Evolutionary conservation across 1,140 invertebrate species (phyloP), one percentile per base, ranked within the genome.

Genomic region (Zaprionus davidi): DNA sequence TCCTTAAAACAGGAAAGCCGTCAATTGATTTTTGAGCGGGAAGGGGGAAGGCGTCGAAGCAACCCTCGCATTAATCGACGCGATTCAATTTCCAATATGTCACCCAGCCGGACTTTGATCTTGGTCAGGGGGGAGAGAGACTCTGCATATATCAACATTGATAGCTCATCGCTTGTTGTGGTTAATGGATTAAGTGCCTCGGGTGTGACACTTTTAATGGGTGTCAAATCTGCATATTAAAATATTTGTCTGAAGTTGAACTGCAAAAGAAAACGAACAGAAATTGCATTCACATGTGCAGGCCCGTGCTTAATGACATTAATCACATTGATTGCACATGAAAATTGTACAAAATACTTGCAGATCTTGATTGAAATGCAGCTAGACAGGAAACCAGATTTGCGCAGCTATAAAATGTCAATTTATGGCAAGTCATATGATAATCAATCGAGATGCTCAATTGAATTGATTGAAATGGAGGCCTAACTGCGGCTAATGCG

Each of bases 371-470:
- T 17, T 63, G 17, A 15, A 49, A 22, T 49, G 17, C 22, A 49
- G 17, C 36, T 15, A 38, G 3, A n/a, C n/a, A 9, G 46, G 20
- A 62, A 74, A 80, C 69, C 66, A 56, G 73, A 77, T 64, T 69
- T 53, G 12, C 17, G 5, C 12, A 26, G 59, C 17, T 26, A 57
- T 72, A 44, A 63, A 68, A 72, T 75, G 28, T n/a, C 24, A 78
- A 76, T 78, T 83, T 78, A 88, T 74, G 56, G 17, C 24, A 22
- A 53, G 44, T 36, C 62, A 44, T 46, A 67, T 36, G 55, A 66
- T 1, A 68, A 59, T 41, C 46, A 55, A 34, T 31, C 9, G 36
- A 62, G 62, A 31, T 65, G 64, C 28, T 53, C 28, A 44, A 13
- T 9, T 9, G 22, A n/a, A 41, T 76, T 68, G 55, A 66, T 66